Evolutionary conservation across 1,140 invertebrate species (phyloP).

Genomic region (Zophobas morio): DNA sequence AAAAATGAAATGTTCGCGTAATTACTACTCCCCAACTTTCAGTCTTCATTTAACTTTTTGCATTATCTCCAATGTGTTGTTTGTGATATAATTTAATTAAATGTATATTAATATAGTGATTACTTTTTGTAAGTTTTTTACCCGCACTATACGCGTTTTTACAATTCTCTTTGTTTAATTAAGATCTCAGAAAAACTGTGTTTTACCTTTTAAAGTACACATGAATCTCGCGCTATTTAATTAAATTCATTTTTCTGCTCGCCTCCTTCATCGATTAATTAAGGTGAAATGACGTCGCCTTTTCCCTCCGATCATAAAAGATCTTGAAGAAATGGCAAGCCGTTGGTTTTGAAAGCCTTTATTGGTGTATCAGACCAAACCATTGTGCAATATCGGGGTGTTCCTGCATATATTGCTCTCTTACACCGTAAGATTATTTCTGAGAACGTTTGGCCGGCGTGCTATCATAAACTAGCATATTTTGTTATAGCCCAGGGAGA

Average conservation of each 20-base stretch:
- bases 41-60: conserved; percentile 41
- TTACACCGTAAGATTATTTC: conserved; percentile 33
- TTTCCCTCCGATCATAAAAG: conserved; percentile 10
- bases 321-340: neutral
- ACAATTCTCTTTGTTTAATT: conserved; percentile 30
- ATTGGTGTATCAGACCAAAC: conserved; percentile 33
- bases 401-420: conserved; percentile 40
- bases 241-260: conserved; percentile 5
- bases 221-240: conserved; percentile 6
- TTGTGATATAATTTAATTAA: conserved; percentile 30
- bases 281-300: neutral
- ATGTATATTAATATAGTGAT: conserved; percentile 21
- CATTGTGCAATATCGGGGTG: conserved; percentile 32
- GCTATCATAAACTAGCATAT: conserved; percentile 50
- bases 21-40: conserved; percentile 36
- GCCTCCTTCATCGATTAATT: conserved; percentile 28
- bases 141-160: neutral
- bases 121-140: conserved; percentile 22
- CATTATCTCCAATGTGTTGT: conserved; percentile 37
- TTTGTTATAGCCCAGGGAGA: conserved; percentile 43
- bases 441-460: conserved; percentile 35
- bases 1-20: conserved; percentile 36
- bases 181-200: neutral
- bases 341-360: neutral
- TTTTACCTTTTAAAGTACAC: neutral